Percentiles rank a stretch among this genome's conserved stretches.
phyloP scores from a whole-genome alignment of 2,113 vertebrate species.

The Limnothrissa miodon region DNA sequence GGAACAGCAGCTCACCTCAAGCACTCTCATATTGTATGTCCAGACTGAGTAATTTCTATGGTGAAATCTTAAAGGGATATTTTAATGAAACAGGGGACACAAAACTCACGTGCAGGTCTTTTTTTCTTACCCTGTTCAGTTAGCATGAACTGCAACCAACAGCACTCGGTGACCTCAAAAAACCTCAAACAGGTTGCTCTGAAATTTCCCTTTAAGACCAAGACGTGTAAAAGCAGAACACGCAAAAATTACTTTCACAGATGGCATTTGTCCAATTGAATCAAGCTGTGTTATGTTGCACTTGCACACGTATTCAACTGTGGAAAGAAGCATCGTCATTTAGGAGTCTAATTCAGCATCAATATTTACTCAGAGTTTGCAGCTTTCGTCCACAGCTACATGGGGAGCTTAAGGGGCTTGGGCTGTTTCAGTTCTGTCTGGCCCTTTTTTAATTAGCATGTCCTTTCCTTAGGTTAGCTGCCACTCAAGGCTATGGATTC shows the following conservation, averaged over 20 bases:
- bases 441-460: neutral
- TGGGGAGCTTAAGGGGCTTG: neutral
- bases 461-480: neutral
- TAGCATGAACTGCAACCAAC: too few relatives aligned
- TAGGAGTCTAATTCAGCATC: neutral
- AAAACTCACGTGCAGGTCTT: too few relatives aligned
- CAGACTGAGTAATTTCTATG: neutral
- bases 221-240: neutral
- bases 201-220: neutral
- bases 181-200: too few relatives aligned
- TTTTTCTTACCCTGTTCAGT: too few relatives aligned
- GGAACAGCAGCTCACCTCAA: neutral
- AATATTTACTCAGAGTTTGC: neutral
- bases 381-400: neutral
- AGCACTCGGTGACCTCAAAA: too few relatives aligned
- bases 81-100: too few relatives aligned
- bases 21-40: neutral
- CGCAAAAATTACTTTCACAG: neutral
- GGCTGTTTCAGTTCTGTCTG: neutral
- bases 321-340: neutral
- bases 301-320: neutral
- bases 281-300: neutral
- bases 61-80: neutral
- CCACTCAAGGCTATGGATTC: neutral
- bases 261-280: neutral